These are phyloP conservation scores for Lithophane socia DNA, from an alignment of 2,888 invertebrate genomes.

Conservation along the genomic window DNA sequence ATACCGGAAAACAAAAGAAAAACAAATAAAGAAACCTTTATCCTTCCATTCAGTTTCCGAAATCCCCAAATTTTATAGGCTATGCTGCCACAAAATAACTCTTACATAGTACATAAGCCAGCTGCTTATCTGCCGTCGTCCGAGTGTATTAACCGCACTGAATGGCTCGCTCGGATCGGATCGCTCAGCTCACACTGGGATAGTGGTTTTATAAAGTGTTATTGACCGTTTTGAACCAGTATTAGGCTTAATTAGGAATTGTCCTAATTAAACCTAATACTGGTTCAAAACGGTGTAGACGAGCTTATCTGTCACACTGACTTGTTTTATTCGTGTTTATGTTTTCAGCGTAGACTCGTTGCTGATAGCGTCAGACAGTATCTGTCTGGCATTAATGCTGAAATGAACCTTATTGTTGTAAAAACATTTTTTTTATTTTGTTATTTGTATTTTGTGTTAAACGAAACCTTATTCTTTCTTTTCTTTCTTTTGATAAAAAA, in stretches of 20 bases:
- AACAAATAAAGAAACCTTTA: neutral
- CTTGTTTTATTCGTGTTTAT: too few species aligned
- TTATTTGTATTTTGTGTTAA: too few species aligned
- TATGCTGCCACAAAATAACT: slow-evolving; percentile 17
- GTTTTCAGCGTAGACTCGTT: neutral
- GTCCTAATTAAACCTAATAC: too few species aligned
- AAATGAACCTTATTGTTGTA: too few species aligned
- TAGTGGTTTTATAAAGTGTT: slow-evolving; percentile 5
- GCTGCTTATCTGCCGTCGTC: slow-evolving; percentile 44
- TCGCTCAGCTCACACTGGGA: slow-evolving; percentile 5
- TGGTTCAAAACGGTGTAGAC: too few species aligned
- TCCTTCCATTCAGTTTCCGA: slow-evolving; percentile 1
- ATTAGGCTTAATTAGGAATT: slow-evolving; percentile 11
- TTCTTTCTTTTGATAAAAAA: too few species aligned
- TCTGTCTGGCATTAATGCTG: too few species aligned
- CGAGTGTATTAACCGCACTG: slow-evolving; percentile 41
- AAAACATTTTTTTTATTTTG: too few species aligned
- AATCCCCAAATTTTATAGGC: slow-evolving; percentile 29
- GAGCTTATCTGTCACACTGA: too few species aligned
- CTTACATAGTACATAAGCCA: slow-evolving; percentile 37
- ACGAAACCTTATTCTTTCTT: too few species aligned
- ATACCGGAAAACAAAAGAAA: neutral
- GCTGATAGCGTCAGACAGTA: too few species aligned
- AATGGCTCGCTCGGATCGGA: slow-evolving; percentile 33
- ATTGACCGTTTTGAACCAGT: neutral